phyloP scores from a whole-genome alignment of 2,113 vertebrate species.

The Morone saxatilis region DNA sequence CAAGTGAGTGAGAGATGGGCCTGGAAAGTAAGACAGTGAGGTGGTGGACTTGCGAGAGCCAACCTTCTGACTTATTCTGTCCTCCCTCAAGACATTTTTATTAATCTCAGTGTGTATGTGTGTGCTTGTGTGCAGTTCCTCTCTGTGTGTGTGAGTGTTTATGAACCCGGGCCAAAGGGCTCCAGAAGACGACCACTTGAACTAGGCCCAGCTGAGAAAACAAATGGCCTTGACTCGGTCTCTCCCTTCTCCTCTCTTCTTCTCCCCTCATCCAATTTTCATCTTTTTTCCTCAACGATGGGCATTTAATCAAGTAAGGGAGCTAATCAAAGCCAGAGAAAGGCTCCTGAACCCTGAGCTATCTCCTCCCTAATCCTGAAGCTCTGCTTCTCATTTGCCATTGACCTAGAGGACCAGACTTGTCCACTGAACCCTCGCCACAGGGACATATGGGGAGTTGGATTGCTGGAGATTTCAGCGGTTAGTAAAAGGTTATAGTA shows the following conservation, averaged over 20 bases:
- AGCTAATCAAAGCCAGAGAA: conserved; percentile 83
- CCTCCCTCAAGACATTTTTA: conserved; percentile 67
- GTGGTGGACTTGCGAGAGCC: conserved; percentile 63
- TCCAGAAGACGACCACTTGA: conserved; percentile 81
- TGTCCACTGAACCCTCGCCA: conserved; percentile 71
- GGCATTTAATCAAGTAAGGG: conserved; percentile 82
- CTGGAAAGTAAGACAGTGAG: conserved; percentile 67
- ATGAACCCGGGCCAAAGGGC: conserved; percentile 74
- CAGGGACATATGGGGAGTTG: conserved; percentile 59
- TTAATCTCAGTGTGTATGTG: conserved; percentile 48
- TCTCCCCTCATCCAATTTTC: conserved; percentile 75
- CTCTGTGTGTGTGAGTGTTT: conserved; percentile 46
- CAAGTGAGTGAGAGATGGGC: conserved; percentile 65
- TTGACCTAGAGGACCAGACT: conserved; percentile 76
- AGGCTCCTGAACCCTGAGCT: conserved; percentile 75
- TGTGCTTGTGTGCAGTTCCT: conserved; percentile 10
- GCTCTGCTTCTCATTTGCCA: conserved; percentile 82
- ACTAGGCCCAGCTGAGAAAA: conserved; percentile 84
- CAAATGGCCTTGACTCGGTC: conserved; percentile 81
- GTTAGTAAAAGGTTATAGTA: conserved; percentile 65
- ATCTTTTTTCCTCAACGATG: conserved; percentile 73
- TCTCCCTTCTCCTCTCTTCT: conserved; percentile 63
- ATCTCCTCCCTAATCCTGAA: conserved; percentile 78
- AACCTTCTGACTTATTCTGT: conserved; percentile 72
- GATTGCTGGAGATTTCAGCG: conserved; percentile 49